A percentile compares a stretch with the other conserved stretches of the same genome.
These are phyloP conservation scores for Zingel zingel DNA, from an alignment of 2,113 vertebrate genomes.

Conservation along the genomic window DNA sequence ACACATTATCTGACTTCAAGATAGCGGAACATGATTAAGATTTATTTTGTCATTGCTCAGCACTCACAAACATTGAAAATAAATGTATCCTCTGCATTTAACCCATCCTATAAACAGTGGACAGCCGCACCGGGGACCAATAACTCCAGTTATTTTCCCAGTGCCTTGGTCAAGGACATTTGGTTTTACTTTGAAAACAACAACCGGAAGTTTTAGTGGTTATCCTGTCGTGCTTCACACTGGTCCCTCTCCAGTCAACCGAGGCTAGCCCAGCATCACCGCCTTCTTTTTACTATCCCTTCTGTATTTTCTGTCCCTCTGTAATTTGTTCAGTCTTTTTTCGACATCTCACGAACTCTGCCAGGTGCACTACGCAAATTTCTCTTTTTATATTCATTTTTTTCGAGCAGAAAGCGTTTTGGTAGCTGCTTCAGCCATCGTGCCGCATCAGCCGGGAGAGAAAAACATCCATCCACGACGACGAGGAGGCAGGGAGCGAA, in stretches of 20 bases:
- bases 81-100: no score
- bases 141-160: no score
- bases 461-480: conserved; percentile 73
- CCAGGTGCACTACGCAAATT: background rate
- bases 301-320: conserved; percentile 53
- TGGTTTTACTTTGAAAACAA: conserved; percentile 34
- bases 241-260: conserved; percentile 71
- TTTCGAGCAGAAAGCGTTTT: conserved; percentile 31
- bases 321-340: conserved; percentile 21
- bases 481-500: conserved; percentile 51
- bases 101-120: no score
- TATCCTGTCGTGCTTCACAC: conserved; percentile 15
- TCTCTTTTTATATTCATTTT: background rate
- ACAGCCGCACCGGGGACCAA: no score
- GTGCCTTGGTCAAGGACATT: no score
- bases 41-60: no score
- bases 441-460: conserved; percentile 67
- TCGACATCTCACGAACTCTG: background rate
- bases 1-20: no score
- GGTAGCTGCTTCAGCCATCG: conserved; percentile 51
- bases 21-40: no score
- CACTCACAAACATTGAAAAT: no score
- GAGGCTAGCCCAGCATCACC: conserved; percentile 75
- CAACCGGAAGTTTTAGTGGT: background rate
- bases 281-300: conserved; percentile 53